A percentile compares a stretch with the other conserved stretches of the same genome.
phyloP scores from a whole-genome alignment of 2,888 invertebrate genomes.

The Adelphocoris suturalis region DNA sequence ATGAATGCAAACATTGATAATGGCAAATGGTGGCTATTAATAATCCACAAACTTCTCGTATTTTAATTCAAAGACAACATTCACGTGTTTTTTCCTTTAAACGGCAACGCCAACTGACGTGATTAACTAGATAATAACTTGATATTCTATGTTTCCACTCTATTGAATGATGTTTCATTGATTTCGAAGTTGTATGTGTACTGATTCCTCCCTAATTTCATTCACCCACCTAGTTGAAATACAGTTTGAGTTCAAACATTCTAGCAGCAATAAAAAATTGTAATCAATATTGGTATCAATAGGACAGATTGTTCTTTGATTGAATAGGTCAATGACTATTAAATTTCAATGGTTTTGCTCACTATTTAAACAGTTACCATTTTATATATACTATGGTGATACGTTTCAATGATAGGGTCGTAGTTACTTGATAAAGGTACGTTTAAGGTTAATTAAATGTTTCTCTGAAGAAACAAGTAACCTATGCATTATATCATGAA shows the following conservation, averaged over 20 bases:
- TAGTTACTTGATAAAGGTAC: background rate
- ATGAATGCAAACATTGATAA: no score
- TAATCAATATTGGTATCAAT: background rate
- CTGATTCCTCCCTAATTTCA: constrained; percentile 34
- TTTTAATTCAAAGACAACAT: no score
- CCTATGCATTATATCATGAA: background rate
- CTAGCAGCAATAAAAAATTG: constrained; percentile 27
- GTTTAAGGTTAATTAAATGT: background rate
- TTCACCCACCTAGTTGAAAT: background rate
- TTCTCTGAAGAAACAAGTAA: background rate
- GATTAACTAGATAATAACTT: no score
- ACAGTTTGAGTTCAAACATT: constrained; percentile 22
- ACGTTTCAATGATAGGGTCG: constrained; percentile 1
- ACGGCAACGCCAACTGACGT: no score
- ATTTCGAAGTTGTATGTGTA: background rate
- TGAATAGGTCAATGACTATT: constrained; percentile 4
- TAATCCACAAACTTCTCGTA: no score
- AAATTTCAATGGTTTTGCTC: constrained; percentile 12
- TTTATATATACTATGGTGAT: background rate
- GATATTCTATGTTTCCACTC: no score
- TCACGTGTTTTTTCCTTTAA: no score
- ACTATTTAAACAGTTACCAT: constrained; percentile 11
- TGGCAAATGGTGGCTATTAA: no score
- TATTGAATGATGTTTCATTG: background rate
- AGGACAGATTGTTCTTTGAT: background rate